Evolutionary conservation across 2,888 invertebrate species (phyloP).

Genomic region (Heliconius cydno): DNA sequence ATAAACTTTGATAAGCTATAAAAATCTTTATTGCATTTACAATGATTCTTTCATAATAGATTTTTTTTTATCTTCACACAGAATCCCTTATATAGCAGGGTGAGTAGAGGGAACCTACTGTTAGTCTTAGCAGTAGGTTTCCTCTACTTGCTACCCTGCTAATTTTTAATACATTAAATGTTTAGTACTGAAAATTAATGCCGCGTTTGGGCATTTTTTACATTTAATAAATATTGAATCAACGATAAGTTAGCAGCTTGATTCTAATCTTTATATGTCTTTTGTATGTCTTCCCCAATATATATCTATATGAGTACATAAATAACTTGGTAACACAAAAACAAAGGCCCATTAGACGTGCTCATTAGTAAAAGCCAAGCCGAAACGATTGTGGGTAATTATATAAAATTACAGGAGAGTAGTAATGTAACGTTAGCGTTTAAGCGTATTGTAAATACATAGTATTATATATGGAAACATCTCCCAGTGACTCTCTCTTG

Average conservation of each 20-base stretch:
- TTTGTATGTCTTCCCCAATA: rapidly evolving
- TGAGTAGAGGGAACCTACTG: too few relatives aligned
- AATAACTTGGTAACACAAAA: background rate
- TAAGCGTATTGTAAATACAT: background rate
- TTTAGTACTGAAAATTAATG: too few relatives aligned
- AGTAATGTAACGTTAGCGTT: background rate
- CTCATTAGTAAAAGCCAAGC: slow-evolving; percentile 8
- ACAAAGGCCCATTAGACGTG: background rate
- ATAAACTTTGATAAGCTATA: too few relatives aligned
- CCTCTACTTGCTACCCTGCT: too few relatives aligned
- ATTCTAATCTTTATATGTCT: background rate
- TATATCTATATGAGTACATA: background rate
- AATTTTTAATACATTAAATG: too few relatives aligned
- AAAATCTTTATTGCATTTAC: too few relatives aligned
- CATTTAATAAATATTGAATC: background rate
- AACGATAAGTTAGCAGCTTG: background rate
- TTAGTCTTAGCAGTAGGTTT: too few relatives aligned
- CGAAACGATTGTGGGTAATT: slow-evolving; percentile 7
- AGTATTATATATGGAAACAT: background rate
- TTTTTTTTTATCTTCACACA: too few relatives aligned
- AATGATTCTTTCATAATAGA: too few relatives aligned
- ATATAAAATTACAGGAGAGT: slow-evolving; percentile 11
- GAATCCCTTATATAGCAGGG: too few relatives aligned
- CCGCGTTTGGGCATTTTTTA: background rate
- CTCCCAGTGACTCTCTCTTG: background rate